A percentile compares a stretch with the other conserved stretches of the same genome.
Evolutionary conservation across 2,888 invertebrate genomes (phyloP).

Genomic region (Tupiocoris notatus): DNA sequence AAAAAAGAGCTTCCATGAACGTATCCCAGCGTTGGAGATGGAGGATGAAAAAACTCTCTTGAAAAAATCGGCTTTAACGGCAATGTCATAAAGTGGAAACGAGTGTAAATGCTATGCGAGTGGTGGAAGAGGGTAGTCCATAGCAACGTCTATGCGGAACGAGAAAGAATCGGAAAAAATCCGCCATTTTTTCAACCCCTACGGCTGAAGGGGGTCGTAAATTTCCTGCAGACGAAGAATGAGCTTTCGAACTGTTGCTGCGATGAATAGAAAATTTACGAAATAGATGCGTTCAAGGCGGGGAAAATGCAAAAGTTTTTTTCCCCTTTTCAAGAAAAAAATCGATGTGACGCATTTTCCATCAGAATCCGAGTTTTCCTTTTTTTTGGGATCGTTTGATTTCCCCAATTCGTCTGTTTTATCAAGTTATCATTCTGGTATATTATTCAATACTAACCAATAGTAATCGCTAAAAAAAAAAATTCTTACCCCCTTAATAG

Average conservation of each 20-base stretch:
- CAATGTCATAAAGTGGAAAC: constrained; percentile 31
- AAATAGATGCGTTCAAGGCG: neutral
- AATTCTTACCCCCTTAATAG: no score
- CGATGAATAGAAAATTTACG: constrained; percentile 28
- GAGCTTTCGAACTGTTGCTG: neutral
- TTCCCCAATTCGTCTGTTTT: no score
- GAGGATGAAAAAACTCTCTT: constrained; percentile 7
- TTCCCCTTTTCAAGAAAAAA: no score
- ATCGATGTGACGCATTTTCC: no score
- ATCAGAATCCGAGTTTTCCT: no score
- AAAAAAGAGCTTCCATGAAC: neutral
- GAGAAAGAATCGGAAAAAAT: constrained; percentile 15
- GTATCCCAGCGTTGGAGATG: neutral
- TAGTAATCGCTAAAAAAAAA: no score
- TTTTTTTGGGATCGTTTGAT: no score
- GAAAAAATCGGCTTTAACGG: constrained; percentile 27
- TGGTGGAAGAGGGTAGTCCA: neutral
- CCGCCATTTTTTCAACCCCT: constrained; percentile 22
- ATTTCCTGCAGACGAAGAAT: constrained; percentile 15
- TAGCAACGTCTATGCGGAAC: neutral
- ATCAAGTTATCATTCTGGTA: no score
- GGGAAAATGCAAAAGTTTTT: no score
- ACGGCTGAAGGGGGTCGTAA: constrained; percentile 7
- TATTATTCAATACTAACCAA: no score
- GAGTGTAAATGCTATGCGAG: neutral